Base-by-base conservation (phyloP, 2,888 invertebrate genomes). In the Diabrotica balteata region DNA sequence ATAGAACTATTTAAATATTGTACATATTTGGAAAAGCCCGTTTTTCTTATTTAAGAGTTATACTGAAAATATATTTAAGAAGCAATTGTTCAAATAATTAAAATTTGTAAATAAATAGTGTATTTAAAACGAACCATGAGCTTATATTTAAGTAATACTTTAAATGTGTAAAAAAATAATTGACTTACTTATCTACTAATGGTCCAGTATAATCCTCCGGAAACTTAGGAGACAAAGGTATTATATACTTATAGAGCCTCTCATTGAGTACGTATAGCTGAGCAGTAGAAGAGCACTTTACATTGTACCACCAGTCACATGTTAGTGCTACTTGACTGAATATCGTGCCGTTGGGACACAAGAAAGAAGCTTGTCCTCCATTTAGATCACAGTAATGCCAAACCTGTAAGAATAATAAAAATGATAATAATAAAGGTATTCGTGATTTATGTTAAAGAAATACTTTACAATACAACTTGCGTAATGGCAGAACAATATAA, bases 231-330 rank as follows among this genome's bases (percentile, higher is more conserved):
- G 91, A 91, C 75, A 93, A 90, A 5, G 95, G 95, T 73, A 95
- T 82, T 71, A 95, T 95, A 79, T 92, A 95, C 80, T 95, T 94
- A 84, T 95, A 95, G 4, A 95, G 88, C 70, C 95, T 89, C 83
- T 95, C 95, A 78, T 95, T 95, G 6, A 95, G 86, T 4, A 95
- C 95, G 82, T 95, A 95, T 0, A 94, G 87, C 81, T 95, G 95
- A 0, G 93, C 86, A 0, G 95, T 94, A 10, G 92, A 89, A 43
- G 92, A 89, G 81, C 95, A 95, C 77, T 92, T 91, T 0, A 95
- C 95, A 81, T 95, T 95, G 84, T 93, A 95, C 95, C 95, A 95
- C 95, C 95, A 95, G 82, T 95, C 95, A 79, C 95, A 95, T 0
- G 95, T 95, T 53, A 95, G 85, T 0, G 91, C 93, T 10, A 94